Conservation (phyloP, 1,140 invertebrate species). For the Cydia fagiglandana region DNA sequence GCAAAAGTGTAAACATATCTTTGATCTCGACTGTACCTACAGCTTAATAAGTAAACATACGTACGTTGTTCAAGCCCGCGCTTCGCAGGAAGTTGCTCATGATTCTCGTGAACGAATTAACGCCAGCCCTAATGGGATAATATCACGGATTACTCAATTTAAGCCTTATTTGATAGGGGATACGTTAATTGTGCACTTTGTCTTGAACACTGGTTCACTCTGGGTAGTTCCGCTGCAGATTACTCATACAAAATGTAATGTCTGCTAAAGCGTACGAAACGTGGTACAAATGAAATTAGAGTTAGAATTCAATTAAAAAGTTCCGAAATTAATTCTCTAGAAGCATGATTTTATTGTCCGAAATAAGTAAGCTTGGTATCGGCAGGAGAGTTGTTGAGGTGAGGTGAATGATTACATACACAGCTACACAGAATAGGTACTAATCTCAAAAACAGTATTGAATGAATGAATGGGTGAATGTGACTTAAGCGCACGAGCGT, state of each 20-base stretch:
- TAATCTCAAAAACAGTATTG: no score
- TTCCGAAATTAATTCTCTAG: no score
- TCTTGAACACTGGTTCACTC: background rate
- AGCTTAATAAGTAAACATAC: conserved; percentile 24
- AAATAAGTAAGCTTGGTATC: no score
- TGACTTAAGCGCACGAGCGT: no score
- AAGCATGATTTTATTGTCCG: no score
- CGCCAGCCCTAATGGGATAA: conserved; percentile 55
- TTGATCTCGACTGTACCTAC: no score
- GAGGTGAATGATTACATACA: no score
- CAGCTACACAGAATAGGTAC: no score
- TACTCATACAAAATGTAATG: background rate
- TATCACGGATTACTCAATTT: conserved; percentile 61
- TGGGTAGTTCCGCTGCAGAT: background rate
- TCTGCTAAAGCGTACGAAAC: background rate
- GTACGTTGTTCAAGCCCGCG: conserved; percentile 25
- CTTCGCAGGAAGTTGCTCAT: conserved; percentile 33
- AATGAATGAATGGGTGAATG: no score
- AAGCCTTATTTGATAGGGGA: conserved; percentile 56
- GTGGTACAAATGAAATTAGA: background rate
- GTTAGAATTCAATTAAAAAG: background rate
- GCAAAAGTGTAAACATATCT: no score
- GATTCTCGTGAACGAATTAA: conserved; percentile 43
- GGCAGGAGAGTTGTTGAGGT: no score
- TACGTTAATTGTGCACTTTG: conserved; percentile 48